Percentiles rank a stretch among this genome's conserved stretches.
Conservation (phyloP, 2,888 invertebrate species). For the Drosophila falleni region DNA sequence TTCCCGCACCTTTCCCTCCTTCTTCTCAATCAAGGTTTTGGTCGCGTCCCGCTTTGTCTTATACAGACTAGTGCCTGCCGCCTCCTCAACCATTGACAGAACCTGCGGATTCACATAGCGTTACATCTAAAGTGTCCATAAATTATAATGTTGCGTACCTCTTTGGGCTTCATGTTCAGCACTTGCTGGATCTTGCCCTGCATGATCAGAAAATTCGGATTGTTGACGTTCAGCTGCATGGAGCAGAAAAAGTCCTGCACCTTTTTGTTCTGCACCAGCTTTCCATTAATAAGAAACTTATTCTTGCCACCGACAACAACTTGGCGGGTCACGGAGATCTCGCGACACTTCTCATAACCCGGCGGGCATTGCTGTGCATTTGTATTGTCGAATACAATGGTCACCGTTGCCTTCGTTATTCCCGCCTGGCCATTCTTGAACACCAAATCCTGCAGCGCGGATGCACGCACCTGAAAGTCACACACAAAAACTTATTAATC, state of each 20-base stretch:
- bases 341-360: constrained; percentile 95
- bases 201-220: constrained; percentile 99
- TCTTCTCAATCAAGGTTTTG: constrained; percentile 95
- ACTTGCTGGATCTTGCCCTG: constrained; percentile 99
- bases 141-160: constrained; percentile 87
- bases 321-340: constrained; percentile 97
- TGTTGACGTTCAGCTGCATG: constrained; percentile 98
- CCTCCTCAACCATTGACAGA: constrained; percentile 99
- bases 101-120: constrained; percentile 87
- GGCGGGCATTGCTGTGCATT: constrained; percentile 93
- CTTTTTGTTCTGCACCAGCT: constrained; percentile 94
- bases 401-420: constrained; percentile 97
- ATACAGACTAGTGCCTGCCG: constrained; percentile 98
- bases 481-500: background rate
- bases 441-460: constrained; percentile 96
- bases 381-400: constrained; percentile 97
- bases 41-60: constrained; percentile 96
- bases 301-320: constrained; percentile 94
- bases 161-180: constrained; percentile 98
- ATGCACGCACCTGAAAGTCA: constrained; percentile 92
- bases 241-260: constrained; percentile 98
- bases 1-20: constrained; percentile 95
- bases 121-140: background rate
- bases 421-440: constrained; percentile 99
- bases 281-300: constrained; percentile 97